Conservation (phyloP, 2,797 vertebrate genomes). For the Enteromius trimaculatus region DNA sequence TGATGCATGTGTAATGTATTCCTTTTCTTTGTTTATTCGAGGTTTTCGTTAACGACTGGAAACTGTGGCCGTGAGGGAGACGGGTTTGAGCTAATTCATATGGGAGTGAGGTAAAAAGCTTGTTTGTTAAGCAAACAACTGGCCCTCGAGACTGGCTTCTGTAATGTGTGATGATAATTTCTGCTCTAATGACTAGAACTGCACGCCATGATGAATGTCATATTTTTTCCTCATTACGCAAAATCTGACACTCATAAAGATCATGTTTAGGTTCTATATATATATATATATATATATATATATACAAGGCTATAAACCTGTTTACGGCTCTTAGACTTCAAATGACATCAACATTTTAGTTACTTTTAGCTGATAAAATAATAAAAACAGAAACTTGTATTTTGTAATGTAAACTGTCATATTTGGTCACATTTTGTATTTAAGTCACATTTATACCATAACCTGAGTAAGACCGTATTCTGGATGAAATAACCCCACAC, state of each 20-base stretch:
- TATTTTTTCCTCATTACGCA: conserved; percentile 28
- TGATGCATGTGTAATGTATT: conserved; percentile 7
- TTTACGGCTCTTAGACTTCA: background rate
- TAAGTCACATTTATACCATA: too few relatives aligned
- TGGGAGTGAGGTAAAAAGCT: conserved; percentile 30
- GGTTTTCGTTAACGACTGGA: conserved; percentile 29
- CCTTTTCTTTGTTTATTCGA: conserved; percentile 26
- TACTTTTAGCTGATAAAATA: background rate
- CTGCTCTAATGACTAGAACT: conserved; percentile 44
- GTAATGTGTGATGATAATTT: conserved; percentile 44
- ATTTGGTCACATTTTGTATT: too few relatives aligned
- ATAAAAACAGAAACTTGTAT: background rate
- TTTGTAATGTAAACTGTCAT: too few relatives aligned
- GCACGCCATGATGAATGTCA: conserved; percentile 31
- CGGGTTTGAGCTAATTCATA: conserved; percentile 23
- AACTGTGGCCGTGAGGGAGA: conserved; percentile 14
- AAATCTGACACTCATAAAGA: conserved; percentile 29
- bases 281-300: conserved; percentile 17
- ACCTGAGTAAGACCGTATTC: too few relatives aligned
- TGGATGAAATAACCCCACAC: too few relatives aligned
- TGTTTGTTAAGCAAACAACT: conserved; percentile 41
- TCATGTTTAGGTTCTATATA: conserved; percentile 8
- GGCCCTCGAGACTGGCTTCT: conserved; percentile 36
- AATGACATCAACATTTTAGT: background rate
- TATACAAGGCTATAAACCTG: background rate